A percentile compares a stretch with the other conserved stretches of the same genome.
Conservation (phyloP, 2,888 invertebrate species). For the Drosophila prolongata region DNA sequence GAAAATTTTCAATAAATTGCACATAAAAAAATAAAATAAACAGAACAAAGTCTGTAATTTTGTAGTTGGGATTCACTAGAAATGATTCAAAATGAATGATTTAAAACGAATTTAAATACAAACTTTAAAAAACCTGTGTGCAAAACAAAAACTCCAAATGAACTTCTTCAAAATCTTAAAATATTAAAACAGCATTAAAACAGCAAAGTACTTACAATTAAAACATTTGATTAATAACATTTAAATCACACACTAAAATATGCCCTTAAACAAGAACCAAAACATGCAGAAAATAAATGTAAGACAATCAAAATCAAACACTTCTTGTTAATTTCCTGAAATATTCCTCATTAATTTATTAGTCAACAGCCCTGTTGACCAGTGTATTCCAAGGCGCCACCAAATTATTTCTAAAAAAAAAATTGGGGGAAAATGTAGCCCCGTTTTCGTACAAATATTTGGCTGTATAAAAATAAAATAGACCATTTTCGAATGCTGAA, state of each 20-base stretch:
- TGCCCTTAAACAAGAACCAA: no score
- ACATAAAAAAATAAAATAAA: no score
- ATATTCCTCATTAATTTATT: background rate
- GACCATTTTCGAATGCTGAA: constrained; percentile 22
- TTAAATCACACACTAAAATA: no score
- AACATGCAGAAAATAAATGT: background rate
- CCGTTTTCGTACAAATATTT: constrained; percentile 47
- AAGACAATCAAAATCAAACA: background rate
- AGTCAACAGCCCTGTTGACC: constrained; percentile 7
- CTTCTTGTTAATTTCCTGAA: background rate
- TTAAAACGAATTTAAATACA: no score
- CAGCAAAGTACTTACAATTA: background rate
- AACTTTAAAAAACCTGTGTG: no score
- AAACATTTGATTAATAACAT: background rate
- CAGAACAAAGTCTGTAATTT: no score
- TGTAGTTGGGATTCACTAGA: no score
- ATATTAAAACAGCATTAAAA: no score
- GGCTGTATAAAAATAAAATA: constrained; percentile 49
- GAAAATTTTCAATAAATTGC: background rate
- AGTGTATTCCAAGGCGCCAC: constrained; percentile 18
- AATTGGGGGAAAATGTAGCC: constrained; percentile 24
- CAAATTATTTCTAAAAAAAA: constrained; percentile 1
- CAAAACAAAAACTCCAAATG: no score
- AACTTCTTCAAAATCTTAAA: no score
- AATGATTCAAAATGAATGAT: no score